A percentile compares a stretch with the other conserved stretches of the same genome.
phyloP scores from a whole-genome alignment of 2,888 invertebrate species.

The Theristus sp. region DNA sequence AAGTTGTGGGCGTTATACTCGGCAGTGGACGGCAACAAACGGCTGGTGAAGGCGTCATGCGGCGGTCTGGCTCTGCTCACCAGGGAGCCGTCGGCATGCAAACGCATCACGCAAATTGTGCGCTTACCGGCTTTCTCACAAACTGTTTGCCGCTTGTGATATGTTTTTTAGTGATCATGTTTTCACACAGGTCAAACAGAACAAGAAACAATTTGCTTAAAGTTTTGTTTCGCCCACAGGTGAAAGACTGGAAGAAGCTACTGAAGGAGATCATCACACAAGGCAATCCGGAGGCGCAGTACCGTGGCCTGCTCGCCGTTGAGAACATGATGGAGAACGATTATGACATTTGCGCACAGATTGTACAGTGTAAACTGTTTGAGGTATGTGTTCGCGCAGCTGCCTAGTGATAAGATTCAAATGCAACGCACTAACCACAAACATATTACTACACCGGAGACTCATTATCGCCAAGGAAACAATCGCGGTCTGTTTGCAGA shows the following conservation, averaged over 20 bases:
- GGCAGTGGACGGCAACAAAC: constrained; percentile 22
- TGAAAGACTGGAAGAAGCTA: constrained; percentile 21
- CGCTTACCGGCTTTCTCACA: too few relatives aligned
- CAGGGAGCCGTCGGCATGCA: constrained; percentile 13
- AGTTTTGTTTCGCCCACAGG: too few relatives aligned
- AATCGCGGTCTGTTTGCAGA: constrained; percentile 10
- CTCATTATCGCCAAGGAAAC: too few relatives aligned
- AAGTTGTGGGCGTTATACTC: constrained; percentile 26
- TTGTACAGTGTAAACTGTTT: constrained; percentile 5
- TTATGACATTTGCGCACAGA: constrained; percentile 19
- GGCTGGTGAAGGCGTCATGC: constrained; percentile 15
- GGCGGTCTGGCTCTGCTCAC: constrained; percentile 15
- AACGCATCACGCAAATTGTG: constrained; percentile 14
- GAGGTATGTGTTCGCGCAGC: constrained; percentile 4
- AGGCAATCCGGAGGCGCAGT: constrained; percentile 21
- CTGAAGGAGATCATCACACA: constrained; percentile 24
- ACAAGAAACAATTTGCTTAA: too few relatives aligned
- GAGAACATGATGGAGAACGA: constrained; percentile 21
- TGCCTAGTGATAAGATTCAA: background rate
- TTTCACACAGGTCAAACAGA: too few relatives aligned
- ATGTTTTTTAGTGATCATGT: too few relatives aligned
- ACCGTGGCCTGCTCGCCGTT: constrained; percentile 20
- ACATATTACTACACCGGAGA: background rate
- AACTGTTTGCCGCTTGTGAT: too few relatives aligned
- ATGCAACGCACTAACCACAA: background rate